These are phyloP conservation scores for Venustoraphidia nigricollis DNA, from an alignment of 2,888 invertebrate genomes.

Conservation along the genomic window DNA sequence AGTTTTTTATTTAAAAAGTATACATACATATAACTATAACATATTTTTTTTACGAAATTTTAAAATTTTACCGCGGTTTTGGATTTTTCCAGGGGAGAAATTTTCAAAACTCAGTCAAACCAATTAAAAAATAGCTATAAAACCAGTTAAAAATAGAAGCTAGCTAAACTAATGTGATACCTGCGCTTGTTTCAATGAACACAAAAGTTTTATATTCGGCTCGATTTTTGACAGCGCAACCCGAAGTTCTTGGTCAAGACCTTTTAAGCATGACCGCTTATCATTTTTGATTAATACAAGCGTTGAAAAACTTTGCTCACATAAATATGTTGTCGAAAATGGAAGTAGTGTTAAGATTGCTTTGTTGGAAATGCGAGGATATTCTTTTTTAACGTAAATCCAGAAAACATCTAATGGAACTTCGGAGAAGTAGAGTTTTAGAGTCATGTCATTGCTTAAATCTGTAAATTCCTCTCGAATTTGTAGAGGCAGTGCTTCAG, in stretches of 20 bases:
- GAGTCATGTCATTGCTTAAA: no score
- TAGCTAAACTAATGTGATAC: neutral
- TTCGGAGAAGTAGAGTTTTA: no score
- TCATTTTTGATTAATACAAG: conserved; percentile 5
- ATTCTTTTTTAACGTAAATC: conserved; percentile 8
- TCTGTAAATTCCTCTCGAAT: no score
- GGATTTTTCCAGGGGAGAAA: no score
- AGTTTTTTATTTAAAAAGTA: neutral
- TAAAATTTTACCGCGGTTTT: no score
- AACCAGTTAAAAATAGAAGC: no score
- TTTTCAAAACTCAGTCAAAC: no score
- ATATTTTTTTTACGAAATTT: neutral
- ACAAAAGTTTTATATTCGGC: conserved; percentile 8
- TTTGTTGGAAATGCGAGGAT: conserved; percentile 8
- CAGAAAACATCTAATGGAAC: no score
- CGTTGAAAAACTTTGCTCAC: conserved; percentile 6
- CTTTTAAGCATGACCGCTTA: conserved; percentile 5
- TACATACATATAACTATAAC: no score
- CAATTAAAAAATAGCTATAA: neutral
- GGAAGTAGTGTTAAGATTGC: conserved; percentile 9
- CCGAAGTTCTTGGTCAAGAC: conserved; percentile 7
- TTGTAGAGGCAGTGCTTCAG: no score
- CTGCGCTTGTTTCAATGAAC: conserved; percentile 9
- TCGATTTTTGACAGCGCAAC: conserved; percentile 8
- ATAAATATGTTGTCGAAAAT: conserved; percentile 9